Conservation (phyloP, 1,140 invertebrate species). For the Drosophila pruinosa region DNA sequence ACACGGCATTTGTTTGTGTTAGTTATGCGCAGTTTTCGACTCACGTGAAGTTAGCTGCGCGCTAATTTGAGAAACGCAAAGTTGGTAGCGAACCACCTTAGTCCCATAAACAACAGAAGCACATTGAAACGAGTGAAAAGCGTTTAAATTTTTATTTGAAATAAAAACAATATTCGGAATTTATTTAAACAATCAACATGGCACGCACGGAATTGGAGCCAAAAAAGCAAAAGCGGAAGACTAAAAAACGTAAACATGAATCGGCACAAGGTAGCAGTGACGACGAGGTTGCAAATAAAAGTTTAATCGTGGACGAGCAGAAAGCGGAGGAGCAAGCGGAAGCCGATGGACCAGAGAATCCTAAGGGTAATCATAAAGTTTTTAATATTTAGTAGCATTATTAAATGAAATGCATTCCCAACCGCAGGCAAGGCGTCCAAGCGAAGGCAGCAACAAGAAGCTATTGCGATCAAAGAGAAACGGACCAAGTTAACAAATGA, state of each 20-base stretch:
- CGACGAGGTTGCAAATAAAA: conserved; percentile 72
- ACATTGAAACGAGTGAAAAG: conserved; percentile 23
- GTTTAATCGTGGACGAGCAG: conserved; percentile 58
- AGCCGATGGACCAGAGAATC: background rate
- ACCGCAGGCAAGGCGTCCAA: conserved; percentile 40
- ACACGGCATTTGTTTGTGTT: conserved; percentile 6
- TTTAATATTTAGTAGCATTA: background rate
- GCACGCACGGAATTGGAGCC: conserved; percentile 57
- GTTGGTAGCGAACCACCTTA: conserved; percentile 7
- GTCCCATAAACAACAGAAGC: conserved; percentile 23
- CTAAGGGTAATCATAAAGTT: conserved; percentile 1
- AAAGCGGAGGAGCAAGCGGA: conserved; percentile 4
- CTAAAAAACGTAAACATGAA: conserved; percentile 70
- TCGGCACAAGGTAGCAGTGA: conserved; percentile 30
- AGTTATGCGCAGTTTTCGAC: background rate
- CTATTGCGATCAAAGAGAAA: conserved; percentile 30
- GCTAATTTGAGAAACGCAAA: background rate
- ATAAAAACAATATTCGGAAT: background rate
- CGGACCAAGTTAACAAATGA: conserved; percentile 38
- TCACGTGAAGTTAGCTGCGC: conserved; percentile 13
- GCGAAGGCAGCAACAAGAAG: conserved; percentile 36
- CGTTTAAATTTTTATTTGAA: conserved; percentile 19
- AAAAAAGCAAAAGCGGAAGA: conserved; percentile 59
- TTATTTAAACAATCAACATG: conserved; percentile 31
- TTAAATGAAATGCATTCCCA: background rate